Evolutionary conservation across 2,113 vertebrate genomes (phyloP).

Genomic region (Callocephalon fimbriatum): DNA sequence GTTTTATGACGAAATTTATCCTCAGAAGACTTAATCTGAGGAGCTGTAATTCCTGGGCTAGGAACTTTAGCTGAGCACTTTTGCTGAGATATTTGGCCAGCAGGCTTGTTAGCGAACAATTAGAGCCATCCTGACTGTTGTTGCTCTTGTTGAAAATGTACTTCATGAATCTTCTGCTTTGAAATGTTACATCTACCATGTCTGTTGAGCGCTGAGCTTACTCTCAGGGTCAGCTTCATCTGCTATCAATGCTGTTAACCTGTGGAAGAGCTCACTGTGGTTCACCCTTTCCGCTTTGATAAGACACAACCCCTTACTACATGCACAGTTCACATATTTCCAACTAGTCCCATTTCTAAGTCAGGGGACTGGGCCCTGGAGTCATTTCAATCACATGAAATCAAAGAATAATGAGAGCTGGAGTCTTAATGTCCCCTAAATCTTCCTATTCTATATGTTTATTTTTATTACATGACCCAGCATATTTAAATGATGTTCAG

Average conservation of each 20-base stretch:
- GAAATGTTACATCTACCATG: neutral
- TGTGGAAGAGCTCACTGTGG: neutral
- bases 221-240: neutral
- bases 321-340: rapidly evolving
- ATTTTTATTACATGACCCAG: neutral
- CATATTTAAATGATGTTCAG: neutral
- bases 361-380: neutral
- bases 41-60: neutral
- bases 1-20: neutral
- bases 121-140: neutral
- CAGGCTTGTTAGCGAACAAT: neutral
- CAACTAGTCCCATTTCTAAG: neutral
- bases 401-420: neutral
- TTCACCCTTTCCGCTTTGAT: neutral
- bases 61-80: neutral
- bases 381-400: neutral
- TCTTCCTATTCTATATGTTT: neutral
- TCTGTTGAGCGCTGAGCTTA: neutral
- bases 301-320: neutral
- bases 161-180: neutral
- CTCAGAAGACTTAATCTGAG: neutral
- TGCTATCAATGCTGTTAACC: neutral
- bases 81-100: neutral
- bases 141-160: neutral
- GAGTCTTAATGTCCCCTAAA: neutral